phyloP scores from a whole-genome alignment of 2,797 vertebrate species.

The Sciurus carolinensis region DNA sequence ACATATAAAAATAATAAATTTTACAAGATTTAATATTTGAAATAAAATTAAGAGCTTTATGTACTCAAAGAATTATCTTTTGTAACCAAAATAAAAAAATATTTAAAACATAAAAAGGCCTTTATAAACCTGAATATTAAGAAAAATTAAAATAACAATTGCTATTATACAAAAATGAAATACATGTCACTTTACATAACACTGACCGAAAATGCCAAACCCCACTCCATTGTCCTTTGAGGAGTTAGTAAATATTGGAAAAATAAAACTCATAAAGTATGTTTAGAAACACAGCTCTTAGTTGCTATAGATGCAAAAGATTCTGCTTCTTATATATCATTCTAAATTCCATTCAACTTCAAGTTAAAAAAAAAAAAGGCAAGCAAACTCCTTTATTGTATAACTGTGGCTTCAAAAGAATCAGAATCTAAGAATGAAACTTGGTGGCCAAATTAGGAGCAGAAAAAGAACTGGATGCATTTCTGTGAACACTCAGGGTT shows the following conservation, averaged over 20 bases:
- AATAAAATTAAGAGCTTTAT: conserved; percentile 37
- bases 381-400: conserved; percentile 62
- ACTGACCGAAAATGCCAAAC: conserved; percentile 84
- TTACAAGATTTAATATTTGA: conserved; percentile 29
- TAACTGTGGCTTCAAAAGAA: conserved; percentile 50
- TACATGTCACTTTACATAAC: conserved; percentile 75
- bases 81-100: conserved; percentile 38
- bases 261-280: conserved; percentile 59
- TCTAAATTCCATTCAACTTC: conserved; percentile 78
- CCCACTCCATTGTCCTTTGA: conserved; percentile 74
- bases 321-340: conserved; percentile 77
- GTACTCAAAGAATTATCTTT: neutral
- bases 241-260: conserved; percentile 70
- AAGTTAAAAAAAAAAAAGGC: neutral
- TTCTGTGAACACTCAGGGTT: neutral
- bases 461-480: neutral
- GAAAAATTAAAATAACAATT: conserved; percentile 77
- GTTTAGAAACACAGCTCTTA: conserved; percentile 9
- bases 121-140: conserved; percentile 62
- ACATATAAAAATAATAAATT: conserved; percentile 56
- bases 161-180: conserved; percentile 56
- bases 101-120: conserved; percentile 74
- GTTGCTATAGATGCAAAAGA: conserved; percentile 86
- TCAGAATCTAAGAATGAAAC: neutral
- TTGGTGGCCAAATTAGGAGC: neutral